Base-by-base conservation (phyloP, 2,797 vertebrate species). In the Eidolon dupreanum region DNA sequence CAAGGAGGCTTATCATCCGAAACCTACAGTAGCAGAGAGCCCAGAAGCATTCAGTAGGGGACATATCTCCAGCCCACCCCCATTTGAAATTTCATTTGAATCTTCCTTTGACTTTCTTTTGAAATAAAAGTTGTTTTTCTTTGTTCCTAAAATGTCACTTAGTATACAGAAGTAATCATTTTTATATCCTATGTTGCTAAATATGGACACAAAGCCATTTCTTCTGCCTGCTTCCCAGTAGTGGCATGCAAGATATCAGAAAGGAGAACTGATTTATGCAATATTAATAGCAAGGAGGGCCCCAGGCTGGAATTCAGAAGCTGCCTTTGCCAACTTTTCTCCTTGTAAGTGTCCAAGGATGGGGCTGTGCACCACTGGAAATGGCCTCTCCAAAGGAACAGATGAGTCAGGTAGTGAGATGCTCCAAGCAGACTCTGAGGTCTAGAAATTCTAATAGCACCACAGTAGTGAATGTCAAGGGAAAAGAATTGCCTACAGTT, bases 171-270 rank as follows among this genome's bases (percentile, higher is more conserved):
- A 93, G 51, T 88, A 90, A 88, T 93, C 51, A 88, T 43, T 88
- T 93, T 93, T 95, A 70, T 20, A 88, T 85, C 19, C 33, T 91
- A 49, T 81, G 71, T 95, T 91, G 33, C 77, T 93, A 91, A 95
- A 95, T 90, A 15, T 91, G 43, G 51, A 95, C 65, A 85, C 59
- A 93, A 93, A 86, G 17, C 22, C 51, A 85, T 93, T 68, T 95
- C 66, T 75, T 95, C 57, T 88, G 16, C 53, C 28, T 61, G 41
- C 53, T 95, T 93, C 43, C 28, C 7, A 75, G 70, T 33, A 51
- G 74, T 93, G 49, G 16, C 61, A 17, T 36, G 94, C n/a, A 41
- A 88, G 66, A 57, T 24, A 93, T 63, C 28, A 93, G 38, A 96
- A 88, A 84, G 6, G 33, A 79, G 26, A 93, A 90, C 33, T 73